Percentiles rank a stretch among this genome's conserved stretches.
These are phyloP conservation scores for Herminia tarsipennalis DNA, from an alignment of 2,888 invertebrate species.

Conservation along the genomic window DNA sequence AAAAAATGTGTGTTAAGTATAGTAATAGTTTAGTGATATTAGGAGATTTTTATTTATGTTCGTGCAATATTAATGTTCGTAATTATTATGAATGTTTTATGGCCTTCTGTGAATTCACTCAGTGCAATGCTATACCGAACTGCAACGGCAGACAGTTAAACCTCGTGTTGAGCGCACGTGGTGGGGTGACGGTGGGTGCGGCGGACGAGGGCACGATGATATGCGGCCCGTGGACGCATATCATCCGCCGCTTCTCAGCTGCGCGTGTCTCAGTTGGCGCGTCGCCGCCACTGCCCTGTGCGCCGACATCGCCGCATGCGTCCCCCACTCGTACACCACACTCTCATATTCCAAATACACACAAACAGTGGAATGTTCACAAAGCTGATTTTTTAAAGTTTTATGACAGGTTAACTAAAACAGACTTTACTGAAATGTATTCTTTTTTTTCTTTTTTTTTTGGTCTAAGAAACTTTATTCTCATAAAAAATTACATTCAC, in stretches of 20 bases:
- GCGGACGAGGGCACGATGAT: constrained; percentile 15
- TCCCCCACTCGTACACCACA: not conserved
- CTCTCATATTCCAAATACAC: not conserved
- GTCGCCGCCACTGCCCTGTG: no score
- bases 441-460: no score
- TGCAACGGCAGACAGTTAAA: no score
- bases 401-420: not conserved
- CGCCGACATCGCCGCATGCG: not conserved
- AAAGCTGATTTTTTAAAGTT: constrained; percentile 5
- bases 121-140: constrained; percentile 24
- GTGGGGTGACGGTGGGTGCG: constrained; percentile 12
- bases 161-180: constrained; percentile 17
- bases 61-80: not conserved
- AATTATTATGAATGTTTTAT: constrained; percentile 16
- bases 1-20: constrained; percentile 7
- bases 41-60: constrained; percentile 6
- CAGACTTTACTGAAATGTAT: constrained; percentile 7
- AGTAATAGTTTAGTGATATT: not conserved
- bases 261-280: not conserved
- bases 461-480: no score
- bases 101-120: constrained; percentile 26
- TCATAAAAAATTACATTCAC: no score
- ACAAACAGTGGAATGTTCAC: constrained; percentile 7
- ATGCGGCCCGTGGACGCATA: constrained; percentile 1
- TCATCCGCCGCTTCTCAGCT: constrained; percentile 4